A percentile compares a stretch with the other conserved stretches of the same genome.
These are phyloP conservation scores for Habroteleia sp. DNA, from an alignment of 2,888 invertebrate genomes.

Conservation along the genomic window DNA sequence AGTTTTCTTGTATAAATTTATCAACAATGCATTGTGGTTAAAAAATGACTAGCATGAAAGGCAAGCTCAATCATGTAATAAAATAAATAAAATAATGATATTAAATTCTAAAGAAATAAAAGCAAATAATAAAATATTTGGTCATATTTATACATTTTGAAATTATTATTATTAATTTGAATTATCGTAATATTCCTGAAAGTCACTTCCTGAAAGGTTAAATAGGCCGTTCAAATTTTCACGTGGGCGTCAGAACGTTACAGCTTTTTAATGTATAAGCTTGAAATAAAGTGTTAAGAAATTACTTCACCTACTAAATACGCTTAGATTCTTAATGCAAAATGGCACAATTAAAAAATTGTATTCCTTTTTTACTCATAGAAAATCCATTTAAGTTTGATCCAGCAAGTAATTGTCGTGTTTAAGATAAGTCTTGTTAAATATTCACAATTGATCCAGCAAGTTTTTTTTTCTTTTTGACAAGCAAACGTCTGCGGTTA, in stretches of 20 bases:
- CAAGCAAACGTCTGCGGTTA: slow-evolving; percentile 35
- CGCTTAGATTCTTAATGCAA: background rate
- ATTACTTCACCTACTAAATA: background rate
- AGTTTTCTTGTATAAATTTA: no score
- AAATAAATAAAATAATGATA: no score
- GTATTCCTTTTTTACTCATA: slow-evolving; percentile 1
- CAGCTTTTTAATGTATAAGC: slow-evolving; percentile 3
- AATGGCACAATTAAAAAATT: background rate
- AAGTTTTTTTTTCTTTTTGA: slow-evolving; percentile 28
- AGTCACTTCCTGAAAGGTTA: slow-evolving; percentile 13
- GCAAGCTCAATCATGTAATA: no score
- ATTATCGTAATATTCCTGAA: slow-evolving; percentile 1
- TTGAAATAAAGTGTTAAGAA: background rate
- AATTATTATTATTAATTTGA: no score
- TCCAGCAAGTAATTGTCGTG: background rate
- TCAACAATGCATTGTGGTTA: no score
- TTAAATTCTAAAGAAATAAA: no score
- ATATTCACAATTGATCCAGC: slow-evolving; percentile 19
- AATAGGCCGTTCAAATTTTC: slow-evolving; percentile 2
- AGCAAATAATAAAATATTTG: no score
- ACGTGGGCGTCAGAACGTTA: slow-evolving; percentile 8
- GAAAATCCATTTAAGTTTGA: no score
- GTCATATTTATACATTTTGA: no score
- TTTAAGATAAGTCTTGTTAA: slow-evolving; percentile 1
- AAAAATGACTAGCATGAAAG: no score